phyloP scores from a whole-genome alignment of 2,888 invertebrate species.

The Metacarcinus magister region DNA sequence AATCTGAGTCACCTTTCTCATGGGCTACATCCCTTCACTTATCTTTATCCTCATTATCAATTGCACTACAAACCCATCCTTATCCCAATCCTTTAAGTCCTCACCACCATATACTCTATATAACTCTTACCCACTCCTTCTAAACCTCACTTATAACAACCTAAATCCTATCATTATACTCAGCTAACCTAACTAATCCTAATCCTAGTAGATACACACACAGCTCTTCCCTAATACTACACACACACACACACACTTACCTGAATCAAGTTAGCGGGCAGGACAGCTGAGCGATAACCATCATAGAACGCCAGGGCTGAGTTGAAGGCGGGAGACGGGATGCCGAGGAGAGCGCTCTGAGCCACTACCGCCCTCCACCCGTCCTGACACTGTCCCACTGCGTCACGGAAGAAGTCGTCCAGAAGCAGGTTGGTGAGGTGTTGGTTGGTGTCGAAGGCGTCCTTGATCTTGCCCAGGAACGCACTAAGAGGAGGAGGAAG shows the following conservation, averaged over 20 bases:
- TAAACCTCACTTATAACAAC: background rate
- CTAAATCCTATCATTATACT: background rate
- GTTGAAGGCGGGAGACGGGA: constrained; percentile 96
- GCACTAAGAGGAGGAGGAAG: constrained; percentile 86
- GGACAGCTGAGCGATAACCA: constrained; percentile 93
- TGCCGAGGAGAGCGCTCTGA: constrained; percentile 89
- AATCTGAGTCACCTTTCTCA: background rate
- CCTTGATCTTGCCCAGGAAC: constrained; percentile 95
- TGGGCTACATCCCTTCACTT: too few species aligned
- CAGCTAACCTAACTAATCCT: too few species aligned
- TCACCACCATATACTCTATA: background rate
- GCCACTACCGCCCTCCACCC: constrained; percentile 94
- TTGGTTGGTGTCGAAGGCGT: constrained; percentile 95
- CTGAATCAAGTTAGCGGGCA: constrained; percentile 98
- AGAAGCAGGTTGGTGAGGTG: constrained; percentile 93
- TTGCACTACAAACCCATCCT: too few species aligned
- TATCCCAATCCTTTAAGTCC: background rate
- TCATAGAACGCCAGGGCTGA: constrained; percentile 98
- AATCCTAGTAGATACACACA: background rate
- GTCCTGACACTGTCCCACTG: constrained; percentile 91
- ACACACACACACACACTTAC: constrained; percentile 85
- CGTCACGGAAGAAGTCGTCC: constrained; percentile 96
- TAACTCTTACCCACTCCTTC: background rate
- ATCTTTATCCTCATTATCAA: too few species aligned
- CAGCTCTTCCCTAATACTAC: background rate